These are phyloP conservation scores for Psammodynastes pulverulentus DNA, from an alignment of 2,113 vertebrate species.

Conservation along the genomic window DNA sequence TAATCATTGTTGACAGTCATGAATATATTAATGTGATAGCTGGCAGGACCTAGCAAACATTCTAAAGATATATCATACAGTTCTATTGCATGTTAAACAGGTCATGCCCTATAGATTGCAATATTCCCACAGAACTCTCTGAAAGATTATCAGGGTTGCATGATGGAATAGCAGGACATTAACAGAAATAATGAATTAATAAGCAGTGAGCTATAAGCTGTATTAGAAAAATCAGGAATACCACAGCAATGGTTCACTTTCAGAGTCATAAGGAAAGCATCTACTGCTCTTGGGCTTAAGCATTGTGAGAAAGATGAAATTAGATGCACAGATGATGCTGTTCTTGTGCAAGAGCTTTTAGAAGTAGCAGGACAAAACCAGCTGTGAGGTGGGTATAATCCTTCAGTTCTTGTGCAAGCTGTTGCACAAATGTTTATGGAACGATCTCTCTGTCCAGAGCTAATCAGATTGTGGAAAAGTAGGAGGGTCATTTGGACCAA, in stretches of 20 bases:
- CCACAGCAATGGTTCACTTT: not conserved
- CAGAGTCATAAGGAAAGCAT: not conserved
- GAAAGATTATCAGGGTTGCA: not conserved
- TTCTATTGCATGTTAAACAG: not conserved
- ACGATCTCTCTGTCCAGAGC: not conserved
- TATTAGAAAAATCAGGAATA: not conserved
- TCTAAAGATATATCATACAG: not conserved
- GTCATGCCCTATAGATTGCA: not conserved
- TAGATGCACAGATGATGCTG: not conserved
- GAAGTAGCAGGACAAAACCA: not conserved
- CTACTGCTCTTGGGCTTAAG: not conserved
- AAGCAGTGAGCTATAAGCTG: not conserved
- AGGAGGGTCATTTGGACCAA: not conserved
- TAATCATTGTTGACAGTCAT: not conserved
- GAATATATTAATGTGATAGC: not conserved
- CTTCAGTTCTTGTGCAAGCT: not conserved
- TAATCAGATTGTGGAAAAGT: not conserved
- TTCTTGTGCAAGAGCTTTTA: not conserved
- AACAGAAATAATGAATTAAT: not conserved
- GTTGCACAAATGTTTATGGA: not conserved
- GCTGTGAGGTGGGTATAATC: not conserved
- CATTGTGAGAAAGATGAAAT: not conserved
- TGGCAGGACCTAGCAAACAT: not conserved
- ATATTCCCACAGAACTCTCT: not conserved
- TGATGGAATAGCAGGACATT: not conserved